Conservation (phyloP, 2,797 vertebrate species). For the Gorsachius magnificus region DNA sequence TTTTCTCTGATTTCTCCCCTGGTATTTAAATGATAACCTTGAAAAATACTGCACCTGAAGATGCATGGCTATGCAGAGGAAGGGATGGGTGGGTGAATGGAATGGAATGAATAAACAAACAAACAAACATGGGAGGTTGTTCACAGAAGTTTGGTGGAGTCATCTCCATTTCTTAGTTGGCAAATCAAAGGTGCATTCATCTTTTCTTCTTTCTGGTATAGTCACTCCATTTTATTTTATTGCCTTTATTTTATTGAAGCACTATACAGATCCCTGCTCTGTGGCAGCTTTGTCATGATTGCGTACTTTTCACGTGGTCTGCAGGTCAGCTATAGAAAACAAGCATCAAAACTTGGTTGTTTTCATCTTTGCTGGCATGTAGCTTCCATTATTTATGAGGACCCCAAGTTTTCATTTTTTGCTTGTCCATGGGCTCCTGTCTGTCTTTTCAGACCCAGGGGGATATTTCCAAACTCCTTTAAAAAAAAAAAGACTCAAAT, state of each 20-base stretch:
- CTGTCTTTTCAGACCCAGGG: constrained; percentile 16
- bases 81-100: neutral
- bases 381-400: constrained; percentile 21
- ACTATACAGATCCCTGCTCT: neutral
- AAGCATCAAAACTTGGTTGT: neutral
- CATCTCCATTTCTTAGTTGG: neutral
- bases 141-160: neutral
- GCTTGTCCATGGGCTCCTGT: neutral
- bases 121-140: neutral
- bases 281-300: neutral
- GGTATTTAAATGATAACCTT: neutral
- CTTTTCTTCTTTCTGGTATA: neutral
- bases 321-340: neutral
- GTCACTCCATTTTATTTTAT: neutral
- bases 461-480: constrained; percentile 20
- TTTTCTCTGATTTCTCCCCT: neutral
- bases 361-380: neutral
- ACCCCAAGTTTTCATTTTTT: neutral
- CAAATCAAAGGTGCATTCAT: neutral
- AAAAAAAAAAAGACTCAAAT: neutral
- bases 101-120: neutral
- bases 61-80: neutral
- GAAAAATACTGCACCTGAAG: neutral
- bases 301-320: neutral
- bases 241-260: neutral